Conservation (phyloP, 2,888 invertebrate genomes). For the Hesperia comma region DNA sequence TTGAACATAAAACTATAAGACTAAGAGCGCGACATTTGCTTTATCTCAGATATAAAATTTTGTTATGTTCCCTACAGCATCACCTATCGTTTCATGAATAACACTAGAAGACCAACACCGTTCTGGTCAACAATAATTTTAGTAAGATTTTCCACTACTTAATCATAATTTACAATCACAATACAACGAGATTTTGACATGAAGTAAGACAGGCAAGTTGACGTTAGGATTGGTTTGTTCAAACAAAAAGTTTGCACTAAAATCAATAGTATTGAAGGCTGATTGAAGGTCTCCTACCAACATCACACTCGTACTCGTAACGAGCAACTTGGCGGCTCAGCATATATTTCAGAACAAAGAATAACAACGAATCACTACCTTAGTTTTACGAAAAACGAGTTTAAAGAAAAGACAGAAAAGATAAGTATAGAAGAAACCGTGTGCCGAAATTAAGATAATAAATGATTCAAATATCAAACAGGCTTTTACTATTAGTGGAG, state of each 20-base stretch:
- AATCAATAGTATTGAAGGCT: conserved; percentile 27
- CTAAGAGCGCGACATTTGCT: not conserved
- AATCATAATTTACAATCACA: conserved; percentile 21
- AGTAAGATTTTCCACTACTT: not conserved
- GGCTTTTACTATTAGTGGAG: no score
- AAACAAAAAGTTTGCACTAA: conserved; percentile 29
- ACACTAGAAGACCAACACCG: not conserved
- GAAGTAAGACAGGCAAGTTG: conserved; percentile 1
- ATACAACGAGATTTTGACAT: conserved; percentile 22
- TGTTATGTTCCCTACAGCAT: not conserved
- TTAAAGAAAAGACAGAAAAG: not conserved
- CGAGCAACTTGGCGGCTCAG: not conserved
- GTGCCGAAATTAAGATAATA: no score
- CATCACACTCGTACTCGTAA: not conserved
- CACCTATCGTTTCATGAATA: not conserved
- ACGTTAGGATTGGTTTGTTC: conserved; percentile 18
- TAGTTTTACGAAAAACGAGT: no score
- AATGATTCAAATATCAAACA: no score
- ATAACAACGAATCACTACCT: not conserved
- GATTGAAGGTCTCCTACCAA: conserved; percentile 12
- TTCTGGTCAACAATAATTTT: conserved; percentile 25
- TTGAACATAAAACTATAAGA: not conserved
- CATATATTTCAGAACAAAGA: not conserved
- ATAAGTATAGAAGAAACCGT: no score
- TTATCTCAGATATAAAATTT: not conserved